These are phyloP conservation scores for Linyphia triangularis DNA, from an alignment of 2,888 invertebrate species.

Conservation along the genomic window DNA sequence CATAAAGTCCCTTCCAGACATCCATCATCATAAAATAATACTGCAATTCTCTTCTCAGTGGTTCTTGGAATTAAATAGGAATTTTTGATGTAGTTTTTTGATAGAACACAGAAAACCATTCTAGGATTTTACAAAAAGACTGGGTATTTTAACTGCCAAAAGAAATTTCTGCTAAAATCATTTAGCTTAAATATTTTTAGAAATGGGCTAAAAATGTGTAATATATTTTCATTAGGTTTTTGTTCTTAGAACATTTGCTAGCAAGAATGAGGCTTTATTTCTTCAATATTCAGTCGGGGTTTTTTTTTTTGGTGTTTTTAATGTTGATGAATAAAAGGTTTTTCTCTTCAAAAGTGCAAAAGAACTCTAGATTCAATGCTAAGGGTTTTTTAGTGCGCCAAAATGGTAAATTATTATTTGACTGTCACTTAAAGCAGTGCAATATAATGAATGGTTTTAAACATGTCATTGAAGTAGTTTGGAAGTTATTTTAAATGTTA, in stretches of 20 bases:
- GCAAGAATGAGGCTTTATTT: neutral
- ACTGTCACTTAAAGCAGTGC: neutral
- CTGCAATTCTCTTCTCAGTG: neutral
- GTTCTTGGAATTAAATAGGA: neutral
- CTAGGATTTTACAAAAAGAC: neutral
- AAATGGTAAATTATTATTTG: neutral
- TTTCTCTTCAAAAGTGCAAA: no score
- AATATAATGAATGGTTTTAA: neutral
- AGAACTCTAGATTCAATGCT: neutral
- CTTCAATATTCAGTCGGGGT: no score
- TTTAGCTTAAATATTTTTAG: neutral
- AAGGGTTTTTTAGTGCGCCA: neutral
- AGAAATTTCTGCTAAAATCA: neutral
- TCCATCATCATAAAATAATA: neutral
- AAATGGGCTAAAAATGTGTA: slow-evolving; percentile 3
- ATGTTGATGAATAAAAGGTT: neutral
- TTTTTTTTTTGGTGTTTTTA: neutral
- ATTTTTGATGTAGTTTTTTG: slow-evolving; percentile 3
- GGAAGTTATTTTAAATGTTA: neutral
- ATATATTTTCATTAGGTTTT: neutral
- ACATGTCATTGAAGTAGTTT: neutral
- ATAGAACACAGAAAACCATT: neutral
- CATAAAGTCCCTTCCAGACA: neutral
- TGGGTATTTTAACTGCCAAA: slow-evolving; percentile 3
- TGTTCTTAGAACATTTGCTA: neutral